A percentile compares a stretch with the other conserved stretches of the same genome.
Evolutionary conservation across 2,888 invertebrate species (phyloP).

Genomic region (Macrophya annulata): DNA sequence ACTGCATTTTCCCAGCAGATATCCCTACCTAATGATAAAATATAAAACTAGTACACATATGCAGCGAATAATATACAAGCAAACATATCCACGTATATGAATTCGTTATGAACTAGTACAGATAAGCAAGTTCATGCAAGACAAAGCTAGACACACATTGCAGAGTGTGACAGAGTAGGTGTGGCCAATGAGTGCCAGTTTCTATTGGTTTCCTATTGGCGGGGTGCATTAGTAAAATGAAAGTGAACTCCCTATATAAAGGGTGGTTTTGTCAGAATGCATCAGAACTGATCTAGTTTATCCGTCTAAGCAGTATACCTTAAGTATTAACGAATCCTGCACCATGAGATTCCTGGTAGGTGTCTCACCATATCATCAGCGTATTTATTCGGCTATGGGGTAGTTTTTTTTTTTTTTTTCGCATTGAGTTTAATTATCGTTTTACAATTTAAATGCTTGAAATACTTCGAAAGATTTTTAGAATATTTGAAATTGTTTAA

Average conservation of each 20-base stretch:
- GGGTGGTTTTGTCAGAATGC: conserved; percentile 73
- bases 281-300: conserved; percentile 73
- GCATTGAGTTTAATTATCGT: neutral
- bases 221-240: conserved; percentile 77
- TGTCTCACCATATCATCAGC: conserved; percentile 57
- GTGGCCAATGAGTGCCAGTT: conserved; percentile 69
- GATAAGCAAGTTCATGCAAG: conserved; percentile 44
- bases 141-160: conserved; percentile 40
- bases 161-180: conserved; percentile 70
- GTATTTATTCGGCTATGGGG: conserved; percentile 17
- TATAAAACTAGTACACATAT: neutral
- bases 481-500: neutral
- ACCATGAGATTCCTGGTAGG: conserved; percentile 77
- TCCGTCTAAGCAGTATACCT: conserved; percentile 62
- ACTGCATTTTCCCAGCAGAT: conserved; percentile 23
- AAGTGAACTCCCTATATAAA: conserved; percentile 79
- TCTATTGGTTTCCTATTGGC: conserved; percentile 65
- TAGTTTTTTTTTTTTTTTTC: conserved; percentile 6
- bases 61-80: conserved; percentile 1
- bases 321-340: conserved; percentile 67
- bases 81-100: neutral
- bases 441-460: neutral
- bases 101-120: conserved; percentile 29
- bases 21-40: conserved; percentile 15
- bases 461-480: neutral